Percentiles rank a stretch among this genome's conserved stretches.
Conservation (phyloP, 2,797 vertebrate genomes). For the Arctocebus calabarensis region DNA sequence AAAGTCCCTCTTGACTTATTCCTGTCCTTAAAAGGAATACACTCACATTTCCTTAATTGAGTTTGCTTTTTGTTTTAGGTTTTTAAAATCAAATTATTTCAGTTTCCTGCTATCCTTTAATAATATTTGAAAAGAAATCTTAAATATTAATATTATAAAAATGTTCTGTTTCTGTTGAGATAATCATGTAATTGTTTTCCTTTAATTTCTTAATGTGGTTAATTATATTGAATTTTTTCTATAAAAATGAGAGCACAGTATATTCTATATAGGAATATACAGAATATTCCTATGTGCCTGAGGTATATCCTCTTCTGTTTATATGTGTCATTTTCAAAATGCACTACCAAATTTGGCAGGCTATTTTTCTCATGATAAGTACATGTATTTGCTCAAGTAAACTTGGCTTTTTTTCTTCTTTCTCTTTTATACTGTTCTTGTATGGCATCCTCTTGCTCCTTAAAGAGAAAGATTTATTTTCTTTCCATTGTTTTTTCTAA, state of each 20-base stretch:
- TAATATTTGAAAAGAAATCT: neutral
- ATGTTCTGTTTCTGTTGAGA: neutral
- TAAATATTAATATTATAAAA: neutral
- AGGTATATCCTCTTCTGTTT: neutral
- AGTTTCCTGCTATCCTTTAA: neutral
- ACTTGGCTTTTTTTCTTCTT: neutral
- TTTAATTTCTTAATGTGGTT: neutral
- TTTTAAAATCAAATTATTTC: neutral
- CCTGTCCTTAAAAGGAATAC: neutral
- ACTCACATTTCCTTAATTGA: neutral
- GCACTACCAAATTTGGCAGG: neutral
- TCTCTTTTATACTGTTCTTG: neutral
- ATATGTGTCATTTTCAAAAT: neutral
- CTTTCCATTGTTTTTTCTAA: neutral
- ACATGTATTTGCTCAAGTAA: neutral
- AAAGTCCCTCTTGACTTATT: neutral
- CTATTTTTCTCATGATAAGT: neutral
- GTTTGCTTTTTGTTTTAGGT: neutral
- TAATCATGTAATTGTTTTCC: neutral
- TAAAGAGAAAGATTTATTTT: neutral
- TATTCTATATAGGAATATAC: too few relatives aligned
- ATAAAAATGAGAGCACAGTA: too few relatives aligned
- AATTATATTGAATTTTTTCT: neutral
- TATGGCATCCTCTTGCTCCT: neutral
- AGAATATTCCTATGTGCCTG: neutral